Evolutionary conservation across 2,797 vertebrate genomes (phyloP), one percentile per base, ranked within the genome.

Genomic region (Hyperoplus lanceolatus): DNA sequence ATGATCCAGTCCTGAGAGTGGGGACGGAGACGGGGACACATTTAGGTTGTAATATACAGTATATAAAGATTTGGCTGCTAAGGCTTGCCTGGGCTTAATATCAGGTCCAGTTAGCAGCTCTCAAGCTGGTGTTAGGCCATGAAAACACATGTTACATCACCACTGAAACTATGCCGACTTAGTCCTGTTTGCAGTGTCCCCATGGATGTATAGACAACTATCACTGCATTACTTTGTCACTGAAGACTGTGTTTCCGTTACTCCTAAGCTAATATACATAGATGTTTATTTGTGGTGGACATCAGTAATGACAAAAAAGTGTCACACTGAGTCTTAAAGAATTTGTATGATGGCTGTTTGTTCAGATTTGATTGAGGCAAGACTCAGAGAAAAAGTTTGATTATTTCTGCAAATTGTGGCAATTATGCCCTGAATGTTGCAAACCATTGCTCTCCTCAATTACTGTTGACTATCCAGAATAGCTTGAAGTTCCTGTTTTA

Each of bases 1-100:
- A 99, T 99, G 92, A 99, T 99, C 98, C 98, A 99, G 93, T 99
- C 98, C 98, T 99, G 89, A 73, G 48, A 64, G 54, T 0, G 4
- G 14, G 6, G 63, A 42, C 38, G 12, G 56, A 78, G 39, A 57
- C 13, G 9, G 38, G 51, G n/a, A 84, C 59, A 74, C 1, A 64
- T 29, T 71, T 43, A 78, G 16, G 43, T 13, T 21, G 46, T 8
- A 54, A 48, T 42, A 55, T 43, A 29, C 29, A 29, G 29, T 29
- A 29, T 29, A 4, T 0, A 21, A 29, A 8, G 39, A 56, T 46
- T 38, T 8, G 15, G n/a, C 1, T 0, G 3, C n/a, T 13, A 39
- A 45, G n/a, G 9, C 49, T 58, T 57, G 36, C 29, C n/a, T 46
- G 2, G 18, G 9, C 6, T 71, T n/a, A 59, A 70, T 9, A 43